These are phyloP conservation scores for Ailurus styani DNA, from an alignment of 2,113 vertebrate genomes.

Conservation along the genomic window DNA sequence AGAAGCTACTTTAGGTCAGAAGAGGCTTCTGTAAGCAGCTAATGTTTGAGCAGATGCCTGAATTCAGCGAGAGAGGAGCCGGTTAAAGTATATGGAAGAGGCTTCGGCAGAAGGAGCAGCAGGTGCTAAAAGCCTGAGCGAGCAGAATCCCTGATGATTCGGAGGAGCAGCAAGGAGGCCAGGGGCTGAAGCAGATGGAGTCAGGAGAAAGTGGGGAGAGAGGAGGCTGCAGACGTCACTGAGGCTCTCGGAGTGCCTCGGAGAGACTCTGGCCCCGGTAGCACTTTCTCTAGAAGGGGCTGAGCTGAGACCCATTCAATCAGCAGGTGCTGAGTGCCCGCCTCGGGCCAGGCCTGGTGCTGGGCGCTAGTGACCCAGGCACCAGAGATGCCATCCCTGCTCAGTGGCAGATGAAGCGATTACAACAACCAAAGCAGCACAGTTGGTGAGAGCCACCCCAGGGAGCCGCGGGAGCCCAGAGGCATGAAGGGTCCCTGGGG, in stretches of 20 bases:
- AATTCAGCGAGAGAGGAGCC: background rate
- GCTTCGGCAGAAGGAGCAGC: background rate
- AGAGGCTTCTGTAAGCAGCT: background rate
- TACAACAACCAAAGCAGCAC: too few relatives aligned
- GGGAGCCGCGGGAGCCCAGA: background rate
- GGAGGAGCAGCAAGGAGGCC: background rate
- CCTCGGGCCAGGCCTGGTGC: background rate
- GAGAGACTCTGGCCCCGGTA: background rate
- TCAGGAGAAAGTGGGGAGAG: background rate
- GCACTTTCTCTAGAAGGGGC: background rate
- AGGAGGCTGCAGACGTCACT: background rate
- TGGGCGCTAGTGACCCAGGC: background rate
- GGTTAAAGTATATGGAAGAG: fast-evolving
- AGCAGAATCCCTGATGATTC: background rate
- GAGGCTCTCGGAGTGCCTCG: background rate
- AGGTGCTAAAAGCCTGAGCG: background rate
- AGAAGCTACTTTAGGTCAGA: background rate
- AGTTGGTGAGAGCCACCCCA: background rate
- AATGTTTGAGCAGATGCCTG: background rate
- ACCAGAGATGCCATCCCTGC: background rate
- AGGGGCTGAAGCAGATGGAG: background rate
- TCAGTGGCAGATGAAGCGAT: background rate
- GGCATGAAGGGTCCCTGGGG: background rate
- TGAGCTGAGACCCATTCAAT: background rate
- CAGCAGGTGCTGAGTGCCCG: background rate